Evolutionary conservation across 1,140 invertebrate species (phyloP).

Genomic region (Orussus abietinus): DNA sequence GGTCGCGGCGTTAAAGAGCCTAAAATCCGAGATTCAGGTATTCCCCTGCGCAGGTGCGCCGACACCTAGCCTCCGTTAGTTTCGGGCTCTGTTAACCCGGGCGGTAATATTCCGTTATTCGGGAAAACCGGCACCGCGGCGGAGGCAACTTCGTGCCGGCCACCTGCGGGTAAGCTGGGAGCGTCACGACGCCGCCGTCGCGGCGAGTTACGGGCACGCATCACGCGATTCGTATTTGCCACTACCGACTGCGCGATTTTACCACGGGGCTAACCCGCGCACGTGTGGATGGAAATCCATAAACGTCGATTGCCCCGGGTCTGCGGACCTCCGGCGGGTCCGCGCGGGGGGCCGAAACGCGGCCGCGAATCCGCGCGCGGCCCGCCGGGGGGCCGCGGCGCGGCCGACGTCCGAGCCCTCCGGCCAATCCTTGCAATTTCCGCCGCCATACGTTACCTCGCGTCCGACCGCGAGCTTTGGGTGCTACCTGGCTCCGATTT

Average conservation of each 20-base stretch:
- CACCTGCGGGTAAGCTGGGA: slow-evolving; percentile 38
- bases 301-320: slow-evolving; percentile 10
- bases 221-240: slow-evolving; percentile 50
- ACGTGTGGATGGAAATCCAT: slow-evolving; percentile 5
- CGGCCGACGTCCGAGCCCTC: neutral
- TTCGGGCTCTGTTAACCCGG: too few species aligned
- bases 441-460: slow-evolving; percentile 30
- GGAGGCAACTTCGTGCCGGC: slow-evolving; percentile 33
- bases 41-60: too few species aligned
- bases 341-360: neutral
- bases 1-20: too few species aligned
- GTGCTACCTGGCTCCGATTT: slow-evolving; percentile 34
- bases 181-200: slow-evolving; percentile 43
- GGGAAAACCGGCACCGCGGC: slow-evolving; percentile 18
- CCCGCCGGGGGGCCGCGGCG: neutral
- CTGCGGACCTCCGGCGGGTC: slow-evolving; percentile 5
- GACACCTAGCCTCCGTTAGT: too few species aligned
- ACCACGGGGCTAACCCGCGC: neutral
- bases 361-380: neutral
- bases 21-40: too few species aligned
- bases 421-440: slow-evolving; percentile 26
- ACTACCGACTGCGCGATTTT: slow-evolving; percentile 40
- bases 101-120: slow-evolving; percentile 28
- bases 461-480: slow-evolving; percentile 21
- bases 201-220: slow-evolving; percentile 42